These are phyloP conservation scores for Atrichornis clamosus DNA, from an alignment of 2,113 vertebrate species.

Conservation along the genomic window DNA sequence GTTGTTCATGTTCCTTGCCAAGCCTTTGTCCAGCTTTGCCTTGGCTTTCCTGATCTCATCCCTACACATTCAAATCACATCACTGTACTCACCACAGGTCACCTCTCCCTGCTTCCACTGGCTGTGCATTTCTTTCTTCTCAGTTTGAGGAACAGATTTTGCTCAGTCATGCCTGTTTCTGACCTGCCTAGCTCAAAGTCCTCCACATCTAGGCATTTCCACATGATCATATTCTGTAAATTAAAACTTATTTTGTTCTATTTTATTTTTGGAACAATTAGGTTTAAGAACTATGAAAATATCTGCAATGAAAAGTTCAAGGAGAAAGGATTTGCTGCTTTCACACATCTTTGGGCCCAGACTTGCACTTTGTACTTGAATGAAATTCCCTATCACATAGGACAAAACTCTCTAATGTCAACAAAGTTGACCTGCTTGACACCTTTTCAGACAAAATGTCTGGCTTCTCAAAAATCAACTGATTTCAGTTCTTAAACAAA, in stretches of 20 bases:
- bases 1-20: background rate
- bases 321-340: background rate
- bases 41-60: background rate
- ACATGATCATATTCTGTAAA: background rate
- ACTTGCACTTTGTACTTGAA: background rate
- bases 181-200: background rate
- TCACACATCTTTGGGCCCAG: background rate
- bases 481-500: constrained; percentile 8
- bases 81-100: rapidly evolving
- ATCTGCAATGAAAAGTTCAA: background rate
- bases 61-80: too few relatives aligned
- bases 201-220: background rate
- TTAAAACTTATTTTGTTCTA: background rate
- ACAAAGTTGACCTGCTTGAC: background rate
- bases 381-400: background rate
- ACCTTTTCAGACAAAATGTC: background rate
- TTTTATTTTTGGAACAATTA: background rate
- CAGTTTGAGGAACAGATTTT: background rate
- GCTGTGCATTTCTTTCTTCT: background rate
- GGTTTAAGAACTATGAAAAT: background rate
- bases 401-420: background rate
- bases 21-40: background rate
- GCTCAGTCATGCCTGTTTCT: background rate
- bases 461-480: background rate
- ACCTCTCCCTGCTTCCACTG: background rate